phyloP scores from a whole-genome alignment of 2,888 invertebrate genomes.

The Coleophora deauratella region DNA sequence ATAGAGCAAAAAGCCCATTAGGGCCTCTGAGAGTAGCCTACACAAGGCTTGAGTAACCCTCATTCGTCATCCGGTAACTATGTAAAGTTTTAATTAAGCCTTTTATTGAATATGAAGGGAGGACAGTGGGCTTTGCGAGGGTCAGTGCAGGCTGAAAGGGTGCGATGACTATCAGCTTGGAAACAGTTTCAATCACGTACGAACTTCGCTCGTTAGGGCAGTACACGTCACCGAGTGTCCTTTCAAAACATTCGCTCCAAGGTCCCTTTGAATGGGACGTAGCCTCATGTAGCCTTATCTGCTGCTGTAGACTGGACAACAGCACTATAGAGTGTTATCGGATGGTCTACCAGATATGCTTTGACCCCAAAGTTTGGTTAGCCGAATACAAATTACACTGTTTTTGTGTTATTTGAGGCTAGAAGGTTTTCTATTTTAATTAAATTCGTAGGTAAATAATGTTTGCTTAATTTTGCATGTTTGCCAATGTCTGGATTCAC shows the following conservation, averaged over 20 bases:
- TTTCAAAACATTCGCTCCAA: constrained; percentile 45
- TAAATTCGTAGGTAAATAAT: too few species aligned
- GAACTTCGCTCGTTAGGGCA: constrained; percentile 49
- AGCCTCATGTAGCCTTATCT: too few species aligned
- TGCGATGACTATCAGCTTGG: constrained; percentile 54
- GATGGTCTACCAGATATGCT: constrained; percentile 14
- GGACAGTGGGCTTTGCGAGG: constrained; percentile 26
- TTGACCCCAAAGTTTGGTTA: too few species aligned
- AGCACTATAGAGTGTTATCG: too few species aligned
- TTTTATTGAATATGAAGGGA: constrained; percentile 45
- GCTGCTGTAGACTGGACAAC: too few species aligned
- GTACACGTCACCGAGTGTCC: constrained; percentile 34
- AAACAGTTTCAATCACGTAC: constrained; percentile 56
- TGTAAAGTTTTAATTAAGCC: constrained; percentile 58
- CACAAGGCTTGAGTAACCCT: constrained; percentile 12
- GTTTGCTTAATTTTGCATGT: too few species aligned
- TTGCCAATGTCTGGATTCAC: too few species aligned
- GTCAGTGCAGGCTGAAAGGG: constrained; percentile 48
- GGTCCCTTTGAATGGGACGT: too few species aligned
- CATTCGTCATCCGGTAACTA: constrained; percentile 36
- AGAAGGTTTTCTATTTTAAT: too few species aligned
- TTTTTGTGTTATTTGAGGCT: too few species aligned
- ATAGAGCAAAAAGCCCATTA: neutral
- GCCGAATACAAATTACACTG: too few species aligned
- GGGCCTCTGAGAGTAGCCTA: constrained; percentile 11